Evolutionary conservation across 2,113 vertebrate genomes (phyloP).

Genomic region (human): GRCh38 chr4:721001-721500

Average conservation of each 20-base stretch:
- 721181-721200: not conserved
- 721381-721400: not conserved
- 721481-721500: not conserved
- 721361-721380: not conserved
- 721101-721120: no score
- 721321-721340: no score
- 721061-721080: no score
- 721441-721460: not conserved
- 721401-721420: rapidly evolving
- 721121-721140: no score
- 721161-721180: not conserved
- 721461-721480: not conserved
- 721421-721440: not conserved
- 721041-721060: no score
- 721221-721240: not conserved
- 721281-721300: not conserved
- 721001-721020: not conserved
- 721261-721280: not conserved
- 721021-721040: not conserved
- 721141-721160: no score
- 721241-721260: no score
- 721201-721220: rapidly evolving
- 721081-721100: no score
- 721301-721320: not conserved
- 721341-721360: rapidly evolving